A percentile compares a stretch with the other conserved stretches of the same genome.
Evolutionary conservation across 2,797 vertebrate genomes (phyloP).

Genomic region (Meriones psammophilus): DNA sequence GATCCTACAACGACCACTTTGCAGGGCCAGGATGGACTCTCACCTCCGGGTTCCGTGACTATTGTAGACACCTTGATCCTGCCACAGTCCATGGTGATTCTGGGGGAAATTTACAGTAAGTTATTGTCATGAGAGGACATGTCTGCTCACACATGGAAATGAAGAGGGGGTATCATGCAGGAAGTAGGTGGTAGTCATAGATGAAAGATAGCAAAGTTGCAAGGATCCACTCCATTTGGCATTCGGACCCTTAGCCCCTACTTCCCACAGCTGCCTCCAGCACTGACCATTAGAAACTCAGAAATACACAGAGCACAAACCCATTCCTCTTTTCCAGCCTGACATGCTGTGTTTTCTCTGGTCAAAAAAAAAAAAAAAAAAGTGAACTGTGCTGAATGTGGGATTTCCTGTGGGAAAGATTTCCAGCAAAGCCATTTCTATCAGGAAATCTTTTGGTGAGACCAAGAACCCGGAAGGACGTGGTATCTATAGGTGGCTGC

Average conservation of each 20-base stretch:
- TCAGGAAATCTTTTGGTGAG: not conserved
- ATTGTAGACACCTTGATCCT: not conserved
- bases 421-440: constrained; percentile 2
- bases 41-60: not conserved
- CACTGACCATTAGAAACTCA: fast-evolving
- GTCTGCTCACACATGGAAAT: not conserved
- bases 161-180: too few species aligned
- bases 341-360: fast-evolving
- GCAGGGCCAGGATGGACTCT: not conserved
- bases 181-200: not conserved
- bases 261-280: not conserved
- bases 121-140: not conserved
- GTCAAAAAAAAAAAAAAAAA: not conserved
- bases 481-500: not conserved
- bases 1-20: too few species aligned
- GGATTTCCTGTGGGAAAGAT: constrained; percentile 2
- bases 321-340: not conserved
- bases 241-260: fast-evolving
- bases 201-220: fast-evolving
- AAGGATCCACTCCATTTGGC: not conserved
- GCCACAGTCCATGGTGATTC: not conserved
- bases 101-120: not conserved
- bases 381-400: not conserved
- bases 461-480: not conserved
- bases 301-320: not conserved